Evolutionary conservation across 2,888 invertebrate species (phyloP).

Genomic region (Lissonota sp.): DNA sequence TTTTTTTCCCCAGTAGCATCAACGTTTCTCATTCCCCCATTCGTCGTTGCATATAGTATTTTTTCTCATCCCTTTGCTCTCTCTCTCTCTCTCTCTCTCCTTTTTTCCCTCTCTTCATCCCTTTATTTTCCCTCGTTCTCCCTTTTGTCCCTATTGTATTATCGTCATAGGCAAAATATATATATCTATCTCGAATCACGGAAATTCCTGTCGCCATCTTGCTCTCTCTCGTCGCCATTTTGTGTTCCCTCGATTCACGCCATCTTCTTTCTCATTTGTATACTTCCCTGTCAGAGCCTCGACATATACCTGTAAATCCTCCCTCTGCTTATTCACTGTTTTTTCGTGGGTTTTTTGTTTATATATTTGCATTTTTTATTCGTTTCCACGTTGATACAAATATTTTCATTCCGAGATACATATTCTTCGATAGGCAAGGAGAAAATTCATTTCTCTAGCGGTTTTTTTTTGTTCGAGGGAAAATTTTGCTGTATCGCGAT

Average conservation of each 20-base stretch:
- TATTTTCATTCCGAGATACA: slow-evolving; percentile 13
- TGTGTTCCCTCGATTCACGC: background rate
- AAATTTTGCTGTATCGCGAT: background rate
- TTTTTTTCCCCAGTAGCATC: slow-evolving; percentile 17
- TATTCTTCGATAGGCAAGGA: slow-evolving; percentile 31
- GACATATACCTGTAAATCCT: background rate
- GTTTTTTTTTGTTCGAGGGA: background rate
- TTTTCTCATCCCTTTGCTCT: slow-evolving; percentile 23
- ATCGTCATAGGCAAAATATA: slow-evolving; percentile 28
- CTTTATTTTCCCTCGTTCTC: background rate
- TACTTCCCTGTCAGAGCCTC: background rate
- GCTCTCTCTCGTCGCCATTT: background rate
- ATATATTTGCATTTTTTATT: slow-evolving; percentile 17
- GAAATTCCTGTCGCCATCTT: slow-evolving; percentile 30
- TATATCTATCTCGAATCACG: slow-evolving; percentile 51
- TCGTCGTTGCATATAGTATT: slow-evolving; percentile 17
- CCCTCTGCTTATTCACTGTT: background rate
- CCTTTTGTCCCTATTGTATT: slow-evolving; percentile 18
- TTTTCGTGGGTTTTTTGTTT: background rate
- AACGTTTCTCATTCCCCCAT: slow-evolving; percentile 8
- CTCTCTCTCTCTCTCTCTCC: background rate
- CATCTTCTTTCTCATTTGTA: slow-evolving; percentile 6
- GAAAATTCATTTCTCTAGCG: background rate
- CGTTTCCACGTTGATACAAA: slow-evolving; percentile 2
- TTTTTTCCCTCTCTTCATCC: background rate